Evolutionary conservation across 2,113 vertebrate species (phyloP).

Genomic region (Dryoscopus gambensis): DNA sequence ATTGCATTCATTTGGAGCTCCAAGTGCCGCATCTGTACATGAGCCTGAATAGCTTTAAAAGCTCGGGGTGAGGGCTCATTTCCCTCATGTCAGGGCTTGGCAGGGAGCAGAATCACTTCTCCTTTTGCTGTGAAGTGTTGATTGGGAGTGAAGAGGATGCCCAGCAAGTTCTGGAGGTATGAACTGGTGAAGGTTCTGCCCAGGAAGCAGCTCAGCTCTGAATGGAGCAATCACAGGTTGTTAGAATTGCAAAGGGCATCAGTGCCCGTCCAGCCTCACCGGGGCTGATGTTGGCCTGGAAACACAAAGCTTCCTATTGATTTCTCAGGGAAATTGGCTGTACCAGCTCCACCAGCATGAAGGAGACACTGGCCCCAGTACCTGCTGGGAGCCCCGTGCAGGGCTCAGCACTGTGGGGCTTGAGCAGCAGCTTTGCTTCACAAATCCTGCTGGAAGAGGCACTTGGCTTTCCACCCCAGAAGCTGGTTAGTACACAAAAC

Average conservation of each 20-base stretch:
- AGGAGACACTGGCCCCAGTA: background rate
- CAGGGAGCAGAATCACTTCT: background rate
- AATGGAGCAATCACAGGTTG: background rate
- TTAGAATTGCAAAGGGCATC: background rate
- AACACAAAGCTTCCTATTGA: background rate
- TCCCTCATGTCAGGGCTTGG: background rate
- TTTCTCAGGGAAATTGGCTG: background rate
- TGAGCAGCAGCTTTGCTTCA: background rate
- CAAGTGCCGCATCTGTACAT: background rate
- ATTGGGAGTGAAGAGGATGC: background rate
- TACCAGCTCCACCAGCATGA: background rate
- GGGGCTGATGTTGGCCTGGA: background rate
- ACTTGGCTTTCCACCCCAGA: background rate
- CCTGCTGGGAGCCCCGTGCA: rapidly evolving
- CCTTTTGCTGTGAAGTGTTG: background rate
- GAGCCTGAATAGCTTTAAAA: background rate
- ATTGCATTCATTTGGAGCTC: background rate
- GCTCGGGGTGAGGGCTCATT: background rate
- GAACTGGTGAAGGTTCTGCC: background rate
- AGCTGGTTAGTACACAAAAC: background rate
- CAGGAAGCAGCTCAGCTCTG: background rate
- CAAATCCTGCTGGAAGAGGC: background rate
- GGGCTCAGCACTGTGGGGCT: background rate
- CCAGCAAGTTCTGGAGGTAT: background rate
- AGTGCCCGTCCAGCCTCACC: background rate